phyloP scores from a whole-genome alignment of 2,888 invertebrate species.

The Nemotelus nigrinus region DNA sequence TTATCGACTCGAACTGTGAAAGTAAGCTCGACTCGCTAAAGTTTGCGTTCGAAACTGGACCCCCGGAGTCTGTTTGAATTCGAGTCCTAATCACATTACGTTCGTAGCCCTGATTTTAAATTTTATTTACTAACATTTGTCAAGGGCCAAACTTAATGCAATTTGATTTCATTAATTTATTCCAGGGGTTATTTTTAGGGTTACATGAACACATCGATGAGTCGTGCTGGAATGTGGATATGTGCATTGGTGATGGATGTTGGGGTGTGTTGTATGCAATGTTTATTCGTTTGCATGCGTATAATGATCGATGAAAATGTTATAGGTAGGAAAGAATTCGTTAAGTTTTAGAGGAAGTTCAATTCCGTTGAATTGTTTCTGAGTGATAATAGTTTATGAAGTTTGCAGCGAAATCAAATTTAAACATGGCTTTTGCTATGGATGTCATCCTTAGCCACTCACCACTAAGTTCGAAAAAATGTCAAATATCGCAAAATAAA shows the following conservation, averaged over 20 bases:
- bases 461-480: too few relatives aligned
- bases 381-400: too few relatives aligned
- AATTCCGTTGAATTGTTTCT: too few relatives aligned
- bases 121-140: constrained; percentile 44
- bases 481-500: too few relatives aligned
- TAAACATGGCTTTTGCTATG: too few relatives aligned
- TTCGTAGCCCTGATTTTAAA: constrained; percentile 41
- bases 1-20: constrained; percentile 11
- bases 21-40: neutral
- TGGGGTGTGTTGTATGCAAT: too few relatives aligned
- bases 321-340: too few relatives aligned
- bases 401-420: too few relatives aligned
- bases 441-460: too few relatives aligned
- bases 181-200: constrained; percentile 23
- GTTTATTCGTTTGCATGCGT: too few relatives aligned
- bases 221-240: neutral
- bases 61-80: constrained; percentile 8
- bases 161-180: constrained; percentile 43
- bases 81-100: constrained; percentile 39
- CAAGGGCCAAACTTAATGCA: constrained; percentile 41
- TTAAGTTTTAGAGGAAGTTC: too few relatives aligned
- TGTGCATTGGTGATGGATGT: neutral
- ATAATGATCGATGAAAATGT: too few relatives aligned
- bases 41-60: neutral
- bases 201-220: neutral